phyloP scores from a whole-genome alignment of 2,888 invertebrate species.

The Sesia bembeciformis region DNA sequence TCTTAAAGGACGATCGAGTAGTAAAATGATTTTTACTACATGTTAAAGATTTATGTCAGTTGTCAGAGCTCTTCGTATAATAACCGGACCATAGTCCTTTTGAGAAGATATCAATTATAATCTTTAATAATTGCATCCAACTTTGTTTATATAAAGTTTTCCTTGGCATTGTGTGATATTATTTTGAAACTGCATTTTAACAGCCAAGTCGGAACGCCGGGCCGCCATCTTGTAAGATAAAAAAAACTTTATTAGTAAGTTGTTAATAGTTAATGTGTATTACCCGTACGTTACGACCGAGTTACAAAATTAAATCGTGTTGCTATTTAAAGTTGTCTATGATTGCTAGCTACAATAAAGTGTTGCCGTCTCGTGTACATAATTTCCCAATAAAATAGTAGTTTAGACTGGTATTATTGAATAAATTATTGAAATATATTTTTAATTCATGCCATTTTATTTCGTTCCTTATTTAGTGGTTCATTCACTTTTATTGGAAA shows the following conservation, averaged over 20 bases:
- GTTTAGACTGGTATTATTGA: slow-evolving; percentile 21
- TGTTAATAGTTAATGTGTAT: slow-evolving; percentile 68
- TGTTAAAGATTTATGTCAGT: no score
- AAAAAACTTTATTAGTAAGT: slow-evolving; percentile 56
- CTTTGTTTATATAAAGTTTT: not conserved
- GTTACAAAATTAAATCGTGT: slow-evolving; percentile 52
- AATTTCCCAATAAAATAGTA: slow-evolving; percentile 28
- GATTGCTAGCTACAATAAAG: slow-evolving; percentile 18
- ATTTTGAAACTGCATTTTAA: not conserved
- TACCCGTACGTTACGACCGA: slow-evolving; percentile 53
- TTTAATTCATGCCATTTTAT: slow-evolving; percentile 32
- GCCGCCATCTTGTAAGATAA: slow-evolving; percentile 57
- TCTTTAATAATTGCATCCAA: no score
- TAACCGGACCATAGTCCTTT: no score
- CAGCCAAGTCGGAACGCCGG: slow-evolving; percentile 17
- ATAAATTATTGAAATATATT: slow-evolving; percentile 34
- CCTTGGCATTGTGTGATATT: not conserved
- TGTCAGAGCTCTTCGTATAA: no score
- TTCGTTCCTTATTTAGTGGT: slow-evolving; percentile 32
- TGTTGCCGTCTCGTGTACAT: slow-evolving; percentile 51
- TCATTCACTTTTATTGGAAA: slow-evolving; percentile 6
- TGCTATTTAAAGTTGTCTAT: slow-evolving; percentile 24
- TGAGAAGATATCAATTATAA: no score
- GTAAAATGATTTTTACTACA: no score
- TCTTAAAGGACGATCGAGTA: no score